Evolutionary conservation across 2,888 invertebrate genomes (phyloP).

Genomic region (Dascillus cervinus): DNA sequence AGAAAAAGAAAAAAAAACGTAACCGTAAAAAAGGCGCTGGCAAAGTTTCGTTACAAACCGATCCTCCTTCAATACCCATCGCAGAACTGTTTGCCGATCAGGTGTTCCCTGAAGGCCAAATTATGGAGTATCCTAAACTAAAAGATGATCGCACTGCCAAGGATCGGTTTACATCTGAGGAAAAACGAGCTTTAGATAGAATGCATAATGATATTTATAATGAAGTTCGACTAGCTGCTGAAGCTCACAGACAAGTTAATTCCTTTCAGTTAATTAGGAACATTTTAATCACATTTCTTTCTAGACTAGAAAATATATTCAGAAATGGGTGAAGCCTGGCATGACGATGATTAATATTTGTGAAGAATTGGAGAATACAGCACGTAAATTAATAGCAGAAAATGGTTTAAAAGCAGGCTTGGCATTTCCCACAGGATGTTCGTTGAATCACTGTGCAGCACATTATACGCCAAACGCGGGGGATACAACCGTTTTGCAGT

Average conservation of each 20-base stretch:
- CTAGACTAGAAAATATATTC: constrained; percentile 84
- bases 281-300: constrained; percentile 12
- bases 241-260: constrained; percentile 87
- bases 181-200: constrained; percentile 83
- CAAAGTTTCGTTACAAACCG: constrained; percentile 55
- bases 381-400: constrained; percentile 87
- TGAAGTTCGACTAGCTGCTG: constrained; percentile 92
- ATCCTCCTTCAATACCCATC: constrained; percentile 84
- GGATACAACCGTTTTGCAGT: constrained; percentile 86
- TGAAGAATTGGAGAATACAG: constrained; percentile 89
- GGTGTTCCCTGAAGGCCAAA: constrained; percentile 82
- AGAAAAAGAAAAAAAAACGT: constrained; percentile 58
- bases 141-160: constrained; percentile 80
- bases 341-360: constrained; percentile 99
- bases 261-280: background rate
- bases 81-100: constrained; percentile 77
- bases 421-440: constrained; percentile 94
- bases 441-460: constrained; percentile 98
- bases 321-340: constrained; percentile 92
- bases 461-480: constrained; percentile 99
- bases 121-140: constrained; percentile 70
- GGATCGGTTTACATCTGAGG: constrained; percentile 77
- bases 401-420: constrained; percentile 90
- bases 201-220: constrained; percentile 90
- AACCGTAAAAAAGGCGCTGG: constrained; percentile 43